Evolutionary conservation across 35 echinoderm and acorn worm species (phyloP).

Genomic region (Lytechinus variegatus): DNA sequence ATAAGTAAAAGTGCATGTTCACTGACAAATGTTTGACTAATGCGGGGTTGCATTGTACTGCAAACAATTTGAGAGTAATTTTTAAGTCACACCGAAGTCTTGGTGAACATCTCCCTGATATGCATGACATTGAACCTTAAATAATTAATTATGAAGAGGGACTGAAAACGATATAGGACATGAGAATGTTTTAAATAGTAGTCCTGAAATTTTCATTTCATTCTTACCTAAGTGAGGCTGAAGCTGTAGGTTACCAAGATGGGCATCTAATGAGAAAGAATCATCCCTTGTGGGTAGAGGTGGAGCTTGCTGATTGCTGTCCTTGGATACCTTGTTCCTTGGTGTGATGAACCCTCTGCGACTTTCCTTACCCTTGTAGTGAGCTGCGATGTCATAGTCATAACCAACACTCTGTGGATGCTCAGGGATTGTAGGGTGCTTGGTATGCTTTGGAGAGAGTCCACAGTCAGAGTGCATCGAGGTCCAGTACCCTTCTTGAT

Average conservation of each 20-base stretch:
- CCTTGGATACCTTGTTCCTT: slow-evolving; percentile 19
- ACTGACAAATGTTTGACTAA: too few relatives aligned
- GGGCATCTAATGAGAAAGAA: slow-evolving; percentile 21
- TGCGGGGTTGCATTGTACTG: too few relatives aligned
- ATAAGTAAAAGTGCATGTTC: too few relatives aligned
- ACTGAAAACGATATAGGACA: too few relatives aligned
- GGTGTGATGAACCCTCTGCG: slow-evolving; percentile 36
- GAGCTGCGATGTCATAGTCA: slow-evolving; percentile 49
- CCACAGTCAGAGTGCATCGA: slow-evolving; percentile 99
- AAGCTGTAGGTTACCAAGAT: neutral
- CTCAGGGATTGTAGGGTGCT: slow-evolving; percentile 28
- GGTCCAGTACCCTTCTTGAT: slow-evolving; percentile 96
- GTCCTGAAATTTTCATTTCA: neutral
- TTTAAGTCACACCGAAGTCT: too few relatives aligned
- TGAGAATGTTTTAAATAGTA: too few relatives aligned
- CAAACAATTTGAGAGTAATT: too few relatives aligned
- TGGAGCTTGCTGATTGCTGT: neutral
- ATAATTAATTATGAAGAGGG: too few relatives aligned
- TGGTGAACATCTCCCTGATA: too few relatives aligned
- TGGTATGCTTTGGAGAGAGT: slow-evolving; percentile 59
- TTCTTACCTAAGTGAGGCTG: neutral
- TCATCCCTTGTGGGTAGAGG: neutral
- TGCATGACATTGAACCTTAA: too few relatives aligned
- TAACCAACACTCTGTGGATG: slow-evolving; percentile 25
- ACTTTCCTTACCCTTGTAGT: slow-evolving; percentile 25